A percentile compares a stretch with the other conserved stretches of the same genome.
Conservation (phyloP, 2,797 vertebrate genomes). For the Borostomias antarcticus region DNA sequence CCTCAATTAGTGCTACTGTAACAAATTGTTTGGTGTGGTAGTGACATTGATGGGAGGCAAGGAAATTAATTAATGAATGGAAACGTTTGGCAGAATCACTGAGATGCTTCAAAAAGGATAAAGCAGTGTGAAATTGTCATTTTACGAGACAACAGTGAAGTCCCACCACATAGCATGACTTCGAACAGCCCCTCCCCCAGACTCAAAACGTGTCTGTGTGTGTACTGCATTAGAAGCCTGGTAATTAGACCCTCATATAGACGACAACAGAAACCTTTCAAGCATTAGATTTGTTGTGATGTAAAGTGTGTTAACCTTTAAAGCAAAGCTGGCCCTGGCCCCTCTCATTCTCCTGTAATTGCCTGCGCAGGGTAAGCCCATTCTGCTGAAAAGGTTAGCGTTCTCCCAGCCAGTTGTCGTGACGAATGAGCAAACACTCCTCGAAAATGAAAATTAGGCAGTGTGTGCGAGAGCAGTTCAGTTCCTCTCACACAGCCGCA, state of each 20-base stretch:
- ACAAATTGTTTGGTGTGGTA: slow-evolving; percentile 69
- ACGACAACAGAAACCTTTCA: slow-evolving; percentile 68
- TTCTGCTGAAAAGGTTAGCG: slow-evolving; percentile 74
- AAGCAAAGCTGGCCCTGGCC: slow-evolving; percentile 71
- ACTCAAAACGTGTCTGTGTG: slow-evolving; percentile 3
- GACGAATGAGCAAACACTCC: slow-evolving; percentile 64
- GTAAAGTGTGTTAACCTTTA: slow-evolving; percentile 81
- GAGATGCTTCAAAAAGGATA: slow-evolving; percentile 42
- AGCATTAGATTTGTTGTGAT: slow-evolving; percentile 61
- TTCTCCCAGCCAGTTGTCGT: slow-evolving; percentile 69
- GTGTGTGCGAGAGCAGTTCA: slow-evolving; percentile 27
- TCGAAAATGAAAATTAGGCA: slow-evolving; percentile 58
- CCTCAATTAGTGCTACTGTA: slow-evolving; percentile 71
- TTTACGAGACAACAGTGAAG: slow-evolving; percentile 26
- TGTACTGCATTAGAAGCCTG: slow-evolving; percentile 46
- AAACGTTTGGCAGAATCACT: slow-evolving; percentile 51
- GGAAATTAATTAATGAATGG: slow-evolving; percentile 61
- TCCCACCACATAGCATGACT: background rate
- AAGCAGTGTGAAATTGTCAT: slow-evolving; percentile 39
- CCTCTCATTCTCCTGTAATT: slow-evolving; percentile 73
- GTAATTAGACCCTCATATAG: slow-evolving; percentile 69
- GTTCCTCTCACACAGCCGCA: background rate
- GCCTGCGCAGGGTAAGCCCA: slow-evolving; percentile 68
- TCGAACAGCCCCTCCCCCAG: no score
- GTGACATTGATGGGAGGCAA: slow-evolving; percentile 64